Percentiles rank a stretch among this genome's conserved stretches.
Evolutionary conservation across 1,140 invertebrate genomes (phyloP).

Genomic region (Drosophila tropicalis): DNA sequence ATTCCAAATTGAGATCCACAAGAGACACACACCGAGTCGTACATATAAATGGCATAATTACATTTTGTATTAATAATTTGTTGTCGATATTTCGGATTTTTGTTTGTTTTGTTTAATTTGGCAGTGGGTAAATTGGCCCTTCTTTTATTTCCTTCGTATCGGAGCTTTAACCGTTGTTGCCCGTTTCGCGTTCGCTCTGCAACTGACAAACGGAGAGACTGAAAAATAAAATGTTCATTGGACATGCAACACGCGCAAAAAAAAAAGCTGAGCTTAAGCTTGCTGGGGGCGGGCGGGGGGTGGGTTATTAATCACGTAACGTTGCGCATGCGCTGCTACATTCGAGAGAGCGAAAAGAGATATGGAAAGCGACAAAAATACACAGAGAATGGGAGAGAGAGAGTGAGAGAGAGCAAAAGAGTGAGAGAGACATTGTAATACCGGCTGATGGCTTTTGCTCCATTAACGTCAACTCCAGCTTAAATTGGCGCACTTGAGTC

Average conservation of each 20-base stretch:
- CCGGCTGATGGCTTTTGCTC: slow-evolving; percentile 60
- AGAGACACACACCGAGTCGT: slow-evolving; percentile 43
- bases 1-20: slow-evolving; percentile 26
- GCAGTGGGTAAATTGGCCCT: background rate
- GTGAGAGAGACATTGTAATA: slow-evolving; percentile 25
- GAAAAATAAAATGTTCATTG: slow-evolving; percentile 53
- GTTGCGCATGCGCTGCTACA: slow-evolving; percentile 36
- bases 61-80: slow-evolving; percentile 31
- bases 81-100: background rate
- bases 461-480: slow-evolving; percentile 58
- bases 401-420: slow-evolving; percentile 29
- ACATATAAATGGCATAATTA: slow-evolving; percentile 70
- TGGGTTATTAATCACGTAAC: slow-evolving; percentile 60
- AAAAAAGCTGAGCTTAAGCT: slow-evolving; percentile 13
- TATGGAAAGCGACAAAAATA: background rate
- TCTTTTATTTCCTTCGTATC: background rate
- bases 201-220: slow-evolving; percentile 52
- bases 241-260: slow-evolving; percentile 62
- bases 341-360: slow-evolving; percentile 1
- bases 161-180: slow-evolving; percentile 38
- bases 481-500: slow-evolving; percentile 65
- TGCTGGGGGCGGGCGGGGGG: background rate
- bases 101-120: slow-evolving; percentile 11
- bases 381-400: slow-evolving; percentile 15
- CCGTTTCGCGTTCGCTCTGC: slow-evolving; percentile 48